A percentile compares a stretch with the other conserved stretches of the same genome.
phyloP scores from a whole-genome alignment of 2,888 invertebrate species.

The Dascillus cervinus region DNA sequence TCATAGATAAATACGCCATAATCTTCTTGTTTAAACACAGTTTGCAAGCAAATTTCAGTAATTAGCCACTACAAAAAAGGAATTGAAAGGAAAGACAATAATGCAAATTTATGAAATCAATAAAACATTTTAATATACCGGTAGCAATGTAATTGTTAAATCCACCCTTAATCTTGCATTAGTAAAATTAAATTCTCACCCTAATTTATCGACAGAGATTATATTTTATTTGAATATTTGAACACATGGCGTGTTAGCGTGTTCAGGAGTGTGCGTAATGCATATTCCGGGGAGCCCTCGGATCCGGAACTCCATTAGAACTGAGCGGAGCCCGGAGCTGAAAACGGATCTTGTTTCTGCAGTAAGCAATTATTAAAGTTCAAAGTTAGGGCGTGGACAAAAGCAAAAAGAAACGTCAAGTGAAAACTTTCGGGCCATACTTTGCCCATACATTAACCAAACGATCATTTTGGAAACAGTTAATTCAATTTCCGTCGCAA shows the following conservation, averaged over 20 bases:
- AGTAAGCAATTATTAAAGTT: conserved; percentile 11
- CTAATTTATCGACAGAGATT: conserved; percentile 20
- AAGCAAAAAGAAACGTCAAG: too few species aligned
- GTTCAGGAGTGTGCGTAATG: conserved; percentile 13
- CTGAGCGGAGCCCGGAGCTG: conserved; percentile 18
- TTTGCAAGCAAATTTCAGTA: too few species aligned
- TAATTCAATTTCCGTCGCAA: neutral
- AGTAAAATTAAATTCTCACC: conserved; percentile 19
- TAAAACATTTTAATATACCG: conserved; percentile 32
- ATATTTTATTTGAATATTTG: conserved; percentile 21
- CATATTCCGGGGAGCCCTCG: conserved; percentile 13
- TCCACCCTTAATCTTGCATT: conserved; percentile 18
- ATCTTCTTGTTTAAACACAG: too few species aligned
- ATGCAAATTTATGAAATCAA: conserved; percentile 36
- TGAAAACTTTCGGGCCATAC: too few species aligned
- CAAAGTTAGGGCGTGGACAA: conserved; percentile 5
- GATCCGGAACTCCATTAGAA: conserved; percentile 22
- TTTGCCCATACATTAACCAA: too few species aligned
- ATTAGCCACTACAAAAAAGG: too few species aligned
- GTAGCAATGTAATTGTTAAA: too few species aligned
- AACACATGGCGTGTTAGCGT: conserved; percentile 19
- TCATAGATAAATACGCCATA: too few species aligned
- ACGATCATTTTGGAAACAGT: neutral
- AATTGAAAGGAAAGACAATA: conserved; percentile 13
- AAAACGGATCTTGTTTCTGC: conserved; percentile 16